Base-by-base conservation (phyloP, 2,888 invertebrate species). In the Patella pellucida region DNA sequence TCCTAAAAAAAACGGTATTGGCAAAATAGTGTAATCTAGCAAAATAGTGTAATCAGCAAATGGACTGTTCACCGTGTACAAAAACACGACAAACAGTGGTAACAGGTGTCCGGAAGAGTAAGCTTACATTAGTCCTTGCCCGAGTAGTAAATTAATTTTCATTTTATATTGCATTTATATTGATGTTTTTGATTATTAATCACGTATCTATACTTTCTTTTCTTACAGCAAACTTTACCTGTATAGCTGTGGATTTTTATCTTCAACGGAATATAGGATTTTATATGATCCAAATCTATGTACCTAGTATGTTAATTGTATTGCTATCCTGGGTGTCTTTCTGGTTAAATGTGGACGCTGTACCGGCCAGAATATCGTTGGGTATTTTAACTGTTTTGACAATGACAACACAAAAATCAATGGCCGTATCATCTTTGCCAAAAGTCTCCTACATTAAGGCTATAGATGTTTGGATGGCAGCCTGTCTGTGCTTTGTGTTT, bases 211-310 rank as follows among this genome's bases (percentile, higher is more conserved):
- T 56, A 1, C n/a, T 74, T n/a, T 16, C 27, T 75, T n/a, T 56
- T 54, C 54, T 76, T 78, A 50, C 81, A 84, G 85, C 78, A 1
- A 84, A 83, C 19, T 85, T 85, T 73, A 85, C 85, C 2, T 87
- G 87, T 69, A 80, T 87, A 16, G 82, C 81, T 19, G 78, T 84
- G 16, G 79, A 84, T 52, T 75, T 87, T 54, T 77, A 78, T 15
- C 79, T 87, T 15, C 75, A 81, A 41, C 74, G 87, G 23, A 82
- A 85, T 74, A 81, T 86, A n/a, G 87, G 86, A 7, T 86, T 84
- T 76, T 87, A 87, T 78, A 84, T 87, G 85, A 85, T 86, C 27
- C 87, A 87, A 82, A 82, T 84, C 68, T 87, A 86, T 79, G 82
- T 87, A 27, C 87, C 87, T 1, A 86, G 85, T 71, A 77, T 84